A percentile compares a stretch with the other conserved stretches of the same genome.
Evolutionary conservation across 2,113 vertebrate species (phyloP).

Genomic region (Picathartes gymnocephalus): DNA sequence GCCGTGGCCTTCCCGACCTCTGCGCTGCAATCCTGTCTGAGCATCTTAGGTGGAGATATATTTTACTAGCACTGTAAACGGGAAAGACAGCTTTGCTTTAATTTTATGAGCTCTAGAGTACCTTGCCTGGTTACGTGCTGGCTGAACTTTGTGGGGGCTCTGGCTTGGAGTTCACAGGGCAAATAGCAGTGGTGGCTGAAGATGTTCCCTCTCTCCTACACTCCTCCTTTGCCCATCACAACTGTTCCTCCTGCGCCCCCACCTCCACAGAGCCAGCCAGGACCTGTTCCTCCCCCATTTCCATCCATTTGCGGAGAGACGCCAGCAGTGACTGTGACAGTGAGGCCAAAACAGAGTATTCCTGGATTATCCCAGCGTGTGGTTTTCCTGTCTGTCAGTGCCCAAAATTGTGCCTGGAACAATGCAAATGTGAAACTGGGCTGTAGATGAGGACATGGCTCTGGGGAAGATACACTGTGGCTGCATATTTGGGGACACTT

Average conservation of each 20-base stretch:
- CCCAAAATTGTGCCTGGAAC: background rate
- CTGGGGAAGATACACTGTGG: too few species aligned
- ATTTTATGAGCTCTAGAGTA: background rate
- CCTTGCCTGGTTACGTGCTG: background rate
- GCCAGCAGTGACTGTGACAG: background rate
- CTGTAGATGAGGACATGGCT: background rate
- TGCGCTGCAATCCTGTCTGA: background rate
- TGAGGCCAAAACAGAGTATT: background rate
- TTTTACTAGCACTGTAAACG: background rate
- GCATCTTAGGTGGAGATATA: background rate
- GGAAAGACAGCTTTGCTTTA: background rate
- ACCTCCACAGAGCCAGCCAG: background rate
- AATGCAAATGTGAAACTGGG: background rate
- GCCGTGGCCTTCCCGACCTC: background rate
- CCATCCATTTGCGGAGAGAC: background rate
- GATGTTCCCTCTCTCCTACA: fast-evolving
- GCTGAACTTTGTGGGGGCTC: background rate
- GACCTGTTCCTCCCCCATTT: background rate
- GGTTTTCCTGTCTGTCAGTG: background rate
- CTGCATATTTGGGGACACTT: background rate
- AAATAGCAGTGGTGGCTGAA: fast-evolving
- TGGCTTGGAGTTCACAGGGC: background rate
- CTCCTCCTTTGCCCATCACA: background rate
- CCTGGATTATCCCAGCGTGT: fast-evolving
- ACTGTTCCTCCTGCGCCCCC: background rate